Conservation (phyloP, 2,113 vertebrate genomes). For the Cyanocitta stelleri region DNA sequence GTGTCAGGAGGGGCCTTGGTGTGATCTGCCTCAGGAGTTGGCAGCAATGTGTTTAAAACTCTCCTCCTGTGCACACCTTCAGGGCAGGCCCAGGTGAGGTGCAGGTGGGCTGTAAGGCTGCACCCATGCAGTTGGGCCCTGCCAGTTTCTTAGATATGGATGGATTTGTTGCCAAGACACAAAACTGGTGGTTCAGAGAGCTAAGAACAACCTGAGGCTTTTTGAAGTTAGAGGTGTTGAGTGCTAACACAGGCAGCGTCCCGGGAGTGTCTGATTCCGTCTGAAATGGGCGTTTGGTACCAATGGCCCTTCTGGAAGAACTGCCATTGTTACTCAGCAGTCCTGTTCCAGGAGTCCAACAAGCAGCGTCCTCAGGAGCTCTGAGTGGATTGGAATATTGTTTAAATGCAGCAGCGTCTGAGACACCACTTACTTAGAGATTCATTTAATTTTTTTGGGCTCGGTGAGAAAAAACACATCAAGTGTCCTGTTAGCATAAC, state of each 20-base stretch:
- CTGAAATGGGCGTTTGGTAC: background rate
- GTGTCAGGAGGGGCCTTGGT: background rate
- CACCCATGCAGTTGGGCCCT: background rate
- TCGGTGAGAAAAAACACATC: background rate
- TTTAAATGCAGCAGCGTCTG: slow-evolving; percentile 13
- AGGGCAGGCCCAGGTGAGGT: slow-evolving; percentile 14
- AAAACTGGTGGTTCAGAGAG: slow-evolving; percentile 28
- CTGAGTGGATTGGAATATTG: background rate
- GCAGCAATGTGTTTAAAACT: background rate
- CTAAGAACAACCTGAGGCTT: background rate
- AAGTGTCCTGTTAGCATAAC: background rate
- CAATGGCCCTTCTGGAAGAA: background rate
- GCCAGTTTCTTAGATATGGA: background rate
- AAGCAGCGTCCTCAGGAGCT: background rate
- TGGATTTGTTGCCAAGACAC: slow-evolving; percentile 51
- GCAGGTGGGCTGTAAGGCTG: slow-evolving; percentile 14
- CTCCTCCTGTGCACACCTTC: background rate
- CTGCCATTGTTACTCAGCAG: background rate
- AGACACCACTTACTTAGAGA: background rate
- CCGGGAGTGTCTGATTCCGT: background rate
- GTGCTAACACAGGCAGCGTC: background rate
- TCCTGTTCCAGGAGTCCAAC: background rate
- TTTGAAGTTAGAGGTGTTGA: background rate
- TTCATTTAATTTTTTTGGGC: background rate
- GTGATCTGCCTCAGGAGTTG: background rate